phyloP scores from a whole-genome alignment of 2,888 invertebrate species.

The Lasioglossum malachurum region DNA sequence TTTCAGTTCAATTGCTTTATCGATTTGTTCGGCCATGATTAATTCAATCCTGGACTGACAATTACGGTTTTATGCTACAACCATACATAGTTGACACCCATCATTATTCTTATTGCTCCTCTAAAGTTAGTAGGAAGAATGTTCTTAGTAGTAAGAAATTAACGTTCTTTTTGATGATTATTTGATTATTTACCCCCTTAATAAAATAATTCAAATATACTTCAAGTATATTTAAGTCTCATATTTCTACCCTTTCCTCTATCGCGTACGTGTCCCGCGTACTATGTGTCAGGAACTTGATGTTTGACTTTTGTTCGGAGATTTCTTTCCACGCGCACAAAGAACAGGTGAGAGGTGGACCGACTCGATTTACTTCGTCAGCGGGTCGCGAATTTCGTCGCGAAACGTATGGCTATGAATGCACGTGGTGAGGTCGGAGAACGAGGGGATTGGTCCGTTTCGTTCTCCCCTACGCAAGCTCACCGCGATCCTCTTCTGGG shows the following conservation, averaged over 20 bases:
- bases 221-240: too few species aligned
- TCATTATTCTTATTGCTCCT: neutral
- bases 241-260: too few species aligned
- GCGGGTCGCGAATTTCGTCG: neutral
- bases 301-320: neutral
- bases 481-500: slow-evolving; percentile 65
- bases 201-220: too few species aligned
- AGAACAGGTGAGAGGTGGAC: neutral
- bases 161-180: too few species aligned
- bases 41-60: slow-evolving; percentile 17
- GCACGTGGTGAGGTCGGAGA: slow-evolving; percentile 65
- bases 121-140: neutral
- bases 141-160: neutral
- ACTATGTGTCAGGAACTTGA: neutral
- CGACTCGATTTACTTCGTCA: slow-evolving; percentile 4
- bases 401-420: slow-evolving; percentile 45
- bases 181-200: too few species aligned
- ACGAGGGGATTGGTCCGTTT: slow-evolving; percentile 64
- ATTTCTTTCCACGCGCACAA: neutral
- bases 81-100: neutral
- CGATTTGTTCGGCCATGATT: slow-evolving; percentile 20
- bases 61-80: neutral
- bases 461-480: slow-evolving; percentile 72
- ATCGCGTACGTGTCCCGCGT: neutral
- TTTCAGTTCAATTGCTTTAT: slow-evolving; percentile 34